These are phyloP conservation scores for Eupithecia abbreviata DNA, from an alignment of 2,888 invertebrate species.

Conservation along the genomic window DNA sequence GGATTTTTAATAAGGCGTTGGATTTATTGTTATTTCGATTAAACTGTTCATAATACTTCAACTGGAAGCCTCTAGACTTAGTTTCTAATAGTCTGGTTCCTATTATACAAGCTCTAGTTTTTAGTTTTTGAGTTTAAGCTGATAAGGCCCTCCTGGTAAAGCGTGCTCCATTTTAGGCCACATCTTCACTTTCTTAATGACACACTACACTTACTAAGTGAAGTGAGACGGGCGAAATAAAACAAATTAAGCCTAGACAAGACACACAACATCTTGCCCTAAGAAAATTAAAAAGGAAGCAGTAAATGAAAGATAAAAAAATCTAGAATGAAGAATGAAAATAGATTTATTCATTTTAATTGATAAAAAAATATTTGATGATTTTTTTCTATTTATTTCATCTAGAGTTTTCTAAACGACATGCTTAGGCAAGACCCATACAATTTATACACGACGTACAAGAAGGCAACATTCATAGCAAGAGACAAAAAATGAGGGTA, in stretches of 20 bases:
- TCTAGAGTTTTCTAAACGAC: neutral
- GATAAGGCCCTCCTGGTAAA: neutral
- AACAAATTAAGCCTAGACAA: too few relatives aligned
- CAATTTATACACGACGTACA: neutral
- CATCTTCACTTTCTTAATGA: neutral
- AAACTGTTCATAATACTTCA: neutral
- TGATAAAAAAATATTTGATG: too few relatives aligned
- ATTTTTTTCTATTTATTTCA: too few relatives aligned
- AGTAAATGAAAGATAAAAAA: neutral
- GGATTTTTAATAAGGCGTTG: constrained; percentile 56
- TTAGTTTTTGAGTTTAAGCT: neutral
- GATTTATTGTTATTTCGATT: constrained; percentile 7
- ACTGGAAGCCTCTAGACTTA: neutral
- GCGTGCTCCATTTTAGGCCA: neutral
- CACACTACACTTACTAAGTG: too few relatives aligned
- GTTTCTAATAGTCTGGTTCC: neutral
- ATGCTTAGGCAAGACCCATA: neutral
- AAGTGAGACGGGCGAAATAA: too few relatives aligned
- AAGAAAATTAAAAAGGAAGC: neutral
- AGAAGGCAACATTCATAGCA: too few relatives aligned
- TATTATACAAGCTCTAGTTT: neutral
- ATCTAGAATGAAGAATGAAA: neutral
- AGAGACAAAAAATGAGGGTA: too few relatives aligned
- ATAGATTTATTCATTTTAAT: too few relatives aligned
- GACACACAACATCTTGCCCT: too few relatives aligned